A percentile compares a stretch with the other conserved stretches of the same genome.
phyloP scores from a whole-genome alignment of 2,113 vertebrate species.

The Phrynocephalus versicolor region DNA sequence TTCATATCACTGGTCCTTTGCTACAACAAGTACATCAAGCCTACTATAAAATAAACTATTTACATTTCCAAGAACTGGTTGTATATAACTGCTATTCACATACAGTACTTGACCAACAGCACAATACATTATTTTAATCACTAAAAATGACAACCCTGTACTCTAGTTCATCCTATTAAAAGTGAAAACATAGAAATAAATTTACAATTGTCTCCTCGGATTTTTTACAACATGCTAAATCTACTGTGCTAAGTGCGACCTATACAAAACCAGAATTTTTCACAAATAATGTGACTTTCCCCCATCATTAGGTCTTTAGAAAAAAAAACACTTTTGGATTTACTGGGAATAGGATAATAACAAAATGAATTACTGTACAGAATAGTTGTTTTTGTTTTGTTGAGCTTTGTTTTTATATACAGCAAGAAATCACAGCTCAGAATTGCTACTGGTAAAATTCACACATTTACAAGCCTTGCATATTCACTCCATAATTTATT shows the following conservation, averaged over 20 bases:
- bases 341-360: slow-evolving; percentile 77
- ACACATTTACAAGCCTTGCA: slow-evolving; percentile 91
- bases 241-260: slow-evolving; percentile 70
- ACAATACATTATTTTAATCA: slow-evolving; percentile 75
- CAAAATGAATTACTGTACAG: slow-evolving; percentile 92
- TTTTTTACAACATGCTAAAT: slow-evolving; percentile 65
- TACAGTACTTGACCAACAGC: slow-evolving; percentile 81
- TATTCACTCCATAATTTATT: slow-evolving; percentile 84
- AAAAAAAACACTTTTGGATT: slow-evolving; percentile 58
- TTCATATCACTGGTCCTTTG: slow-evolving; percentile 82
- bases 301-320: slow-evolving; percentile 61
- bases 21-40: slow-evolving; percentile 84
- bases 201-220: slow-evolving; percentile 61
- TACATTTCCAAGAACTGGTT: slow-evolving; percentile 75
- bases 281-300: slow-evolving; percentile 62
- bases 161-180: slow-evolving; percentile 76
- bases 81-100: slow-evolving; percentile 80
- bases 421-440: slow-evolving; percentile 81
- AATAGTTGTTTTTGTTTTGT: slow-evolving; percentile 71
- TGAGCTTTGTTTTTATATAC: slow-evolving; percentile 45
- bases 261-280: slow-evolving; percentile 65
- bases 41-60: slow-evolving; percentile 85
- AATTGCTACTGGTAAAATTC: slow-evolving; percentile 84
- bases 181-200: slow-evolving; percentile 69
- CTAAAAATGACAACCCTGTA: slow-evolving; percentile 81